phyloP scores from a whole-genome alignment of 1,140 invertebrate species.

The Drosophila cardini region DNA sequence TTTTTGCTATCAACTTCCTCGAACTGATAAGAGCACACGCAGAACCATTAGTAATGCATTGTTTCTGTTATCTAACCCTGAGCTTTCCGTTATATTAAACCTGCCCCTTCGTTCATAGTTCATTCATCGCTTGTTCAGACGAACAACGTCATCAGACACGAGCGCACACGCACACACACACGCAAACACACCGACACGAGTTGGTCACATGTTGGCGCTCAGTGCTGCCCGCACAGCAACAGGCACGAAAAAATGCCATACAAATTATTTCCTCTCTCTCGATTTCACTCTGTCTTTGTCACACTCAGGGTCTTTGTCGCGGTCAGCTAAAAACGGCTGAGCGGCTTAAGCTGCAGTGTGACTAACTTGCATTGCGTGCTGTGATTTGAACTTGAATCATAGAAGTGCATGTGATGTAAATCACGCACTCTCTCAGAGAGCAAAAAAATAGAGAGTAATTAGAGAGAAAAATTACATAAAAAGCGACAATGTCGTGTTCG shows the following conservation, averaged over 20 bases:
- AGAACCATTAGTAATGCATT: slow-evolving; percentile 31
- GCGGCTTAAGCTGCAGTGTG: slow-evolving; percentile 24
- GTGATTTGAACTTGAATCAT: slow-evolving; percentile 68
- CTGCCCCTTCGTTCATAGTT: slow-evolving; percentile 25
- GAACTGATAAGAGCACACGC: slow-evolving; percentile 37
- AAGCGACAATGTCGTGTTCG: slow-evolving; percentile 59
- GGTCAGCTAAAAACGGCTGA: slow-evolving; percentile 42
- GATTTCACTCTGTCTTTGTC: not conserved
- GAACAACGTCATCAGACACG: slow-evolving; percentile 62
- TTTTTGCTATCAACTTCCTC: slow-evolving; percentile 23
- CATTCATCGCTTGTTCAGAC: slow-evolving; percentile 31
- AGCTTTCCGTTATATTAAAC: slow-evolving; percentile 16
- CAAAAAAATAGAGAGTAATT: not conserved
- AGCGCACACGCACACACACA: slow-evolving; percentile 24
- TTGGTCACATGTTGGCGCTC: slow-evolving; percentile 63
- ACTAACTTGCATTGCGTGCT: slow-evolving; percentile 66
- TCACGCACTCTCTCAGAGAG: slow-evolving; percentile 30
- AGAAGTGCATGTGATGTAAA: slow-evolving; percentile 46
- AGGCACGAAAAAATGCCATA: slow-evolving; percentile 40
- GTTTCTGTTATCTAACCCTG: slow-evolving; percentile 63
- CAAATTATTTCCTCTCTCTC: slow-evolving; percentile 10
- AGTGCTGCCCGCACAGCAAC: slow-evolving; percentile 55
- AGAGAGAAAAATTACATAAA: slow-evolving; percentile 37
- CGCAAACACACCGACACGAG: slow-evolving; percentile 38
- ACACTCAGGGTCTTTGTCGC: slow-evolving; percentile 58